Evolutionary conservation across 30 jellyfish, hydroid and myxozoan genomes (phyloP).

Genomic region (Clytia hemisphaerica): DNA sequence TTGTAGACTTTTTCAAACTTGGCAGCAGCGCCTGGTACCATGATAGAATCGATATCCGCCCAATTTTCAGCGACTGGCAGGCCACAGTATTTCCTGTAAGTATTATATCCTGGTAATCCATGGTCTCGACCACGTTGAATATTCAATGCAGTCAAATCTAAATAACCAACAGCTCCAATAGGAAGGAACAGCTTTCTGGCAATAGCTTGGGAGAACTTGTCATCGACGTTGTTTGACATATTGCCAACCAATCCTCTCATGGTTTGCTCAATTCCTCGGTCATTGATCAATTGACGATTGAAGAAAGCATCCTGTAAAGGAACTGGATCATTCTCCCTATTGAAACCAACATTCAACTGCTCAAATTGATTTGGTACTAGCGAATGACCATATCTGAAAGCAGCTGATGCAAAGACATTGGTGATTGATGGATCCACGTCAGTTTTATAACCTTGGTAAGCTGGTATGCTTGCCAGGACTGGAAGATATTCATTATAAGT

Average conservation of each 20-base stretch:
- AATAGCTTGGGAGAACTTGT: neutral
- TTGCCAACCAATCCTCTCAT: conserved; percentile 11
- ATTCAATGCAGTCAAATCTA: conserved; percentile 33
- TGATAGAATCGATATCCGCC: neutral
- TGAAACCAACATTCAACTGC: conserved; percentile 1
- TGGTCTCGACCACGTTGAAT: conserved; percentile 44
- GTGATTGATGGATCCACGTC: conserved; percentile 18
- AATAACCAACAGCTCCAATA: neutral
- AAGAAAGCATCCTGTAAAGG: neutral
- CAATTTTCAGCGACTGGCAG: neutral
- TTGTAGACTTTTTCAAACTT: neutral
- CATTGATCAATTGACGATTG: neutral
- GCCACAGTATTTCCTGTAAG: neutral
- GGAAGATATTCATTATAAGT: conserved; percentile 28
- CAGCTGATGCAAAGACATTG: conserved; percentile 30
- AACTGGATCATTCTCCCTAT: neutral
- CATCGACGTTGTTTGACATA: neutral
- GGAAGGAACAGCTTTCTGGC: neutral
- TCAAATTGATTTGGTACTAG: conserved; percentile 1
- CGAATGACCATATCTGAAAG: conserved; percentile 29
- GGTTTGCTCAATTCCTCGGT: conserved; percentile 13
- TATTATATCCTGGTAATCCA: conserved; percentile 29
- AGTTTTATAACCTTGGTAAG: conserved; percentile 8
- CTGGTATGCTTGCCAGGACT: neutral
- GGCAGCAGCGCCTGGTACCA: neutral